Base-by-base conservation (phyloP, 2,797 vertebrate genomes). In the Rhinichthys osculus region DNA sequence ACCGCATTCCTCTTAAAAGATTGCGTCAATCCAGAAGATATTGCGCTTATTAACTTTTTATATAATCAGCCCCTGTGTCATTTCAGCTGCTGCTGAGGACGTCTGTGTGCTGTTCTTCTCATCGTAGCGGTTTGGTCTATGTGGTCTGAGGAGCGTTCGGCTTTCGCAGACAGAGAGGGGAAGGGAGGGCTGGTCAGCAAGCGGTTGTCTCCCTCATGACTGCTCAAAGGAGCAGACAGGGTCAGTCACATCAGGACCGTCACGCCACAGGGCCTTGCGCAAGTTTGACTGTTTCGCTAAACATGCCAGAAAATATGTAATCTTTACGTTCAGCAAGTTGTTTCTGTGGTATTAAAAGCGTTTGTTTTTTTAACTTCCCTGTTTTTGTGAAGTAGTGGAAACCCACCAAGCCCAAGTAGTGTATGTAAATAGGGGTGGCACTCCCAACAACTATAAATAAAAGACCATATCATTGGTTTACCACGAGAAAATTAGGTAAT, bases 331-430 rank as follows among this genome's bases (percentile, higher is more conserved):
- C 21, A 79, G 57, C 7, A 21, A 27, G 54, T 76, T 76, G 21
- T 38, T 38, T 54, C 19, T n/a, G 33, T 80, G 59, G 17, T 50
- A 7, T 80, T 76, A 52, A 54, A 76, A 35, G 72, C 27, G 3
- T 74, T 52, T 42, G 86, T 54, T 54, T 81, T 50, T 62, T 33
- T 11, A 50, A 40, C 67, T 87, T 87, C 91, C 92, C 85, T 87
- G 87, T 88, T 92, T 93, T 93, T 95, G 93, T 95, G 93, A 93
- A 94, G 94, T 93, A 94, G 93, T 94, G 92, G 95, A 95, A 96
- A 94, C 93, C 94, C 94, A 94, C 94, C 94, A 94, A 95, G 93
- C 94, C 93, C 95, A 90, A 96, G 94, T 94, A 93, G 91, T 93
- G 93, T 5, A 91, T 96, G 94, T 94, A 96, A 97, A 96, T 94